Percentiles rank a stretch among this genome's conserved stretches.
phyloP scores from a whole-genome alignment of 2,797 vertebrate genomes.

The Leontopithecus rosalia region DNA sequence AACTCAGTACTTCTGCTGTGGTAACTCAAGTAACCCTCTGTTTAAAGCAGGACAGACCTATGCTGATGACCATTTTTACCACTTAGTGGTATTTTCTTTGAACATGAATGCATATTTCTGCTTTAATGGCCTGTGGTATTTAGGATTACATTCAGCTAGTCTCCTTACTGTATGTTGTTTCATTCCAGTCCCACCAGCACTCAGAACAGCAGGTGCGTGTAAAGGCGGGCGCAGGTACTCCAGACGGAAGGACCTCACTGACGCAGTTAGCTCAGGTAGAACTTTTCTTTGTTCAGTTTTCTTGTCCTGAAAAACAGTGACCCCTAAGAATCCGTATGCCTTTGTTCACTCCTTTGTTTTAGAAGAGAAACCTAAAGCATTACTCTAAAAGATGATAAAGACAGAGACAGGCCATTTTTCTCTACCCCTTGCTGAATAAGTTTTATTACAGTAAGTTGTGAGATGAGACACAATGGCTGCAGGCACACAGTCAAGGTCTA shows the following conservation, averaged over 20 bases:
- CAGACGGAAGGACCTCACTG: constrained; percentile 79
- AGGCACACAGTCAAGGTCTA: neutral
- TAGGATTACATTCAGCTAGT: neutral
- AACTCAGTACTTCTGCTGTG: neutral
- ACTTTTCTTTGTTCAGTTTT: neutral
- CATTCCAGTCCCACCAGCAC: constrained; percentile 70
- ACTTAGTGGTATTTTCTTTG: neutral
- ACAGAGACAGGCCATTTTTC: neutral
- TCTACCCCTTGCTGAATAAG: neutral
- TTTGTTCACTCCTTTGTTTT: neutral
- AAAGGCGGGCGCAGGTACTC: neutral
- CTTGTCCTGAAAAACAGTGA: neutral
- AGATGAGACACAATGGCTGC: neutral
- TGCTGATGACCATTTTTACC: neutral
- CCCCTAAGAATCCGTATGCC: neutral
- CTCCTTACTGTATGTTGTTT: neutral
- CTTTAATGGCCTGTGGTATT: neutral
- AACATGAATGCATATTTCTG: neutral
- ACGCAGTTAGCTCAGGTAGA: constrained; percentile 84
- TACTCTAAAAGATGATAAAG: neutral
- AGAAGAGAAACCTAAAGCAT: neutral
- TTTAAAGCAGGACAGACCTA: neutral
- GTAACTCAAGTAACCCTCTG: neutral
- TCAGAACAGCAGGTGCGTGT: constrained; percentile 45
- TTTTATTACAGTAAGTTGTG: neutral